A percentile compares a stretch with the other conserved stretches of the same genome.
phyloP scores from a whole-genome alignment of 2,888 invertebrate genomes.

The Papilio demoleus region DNA sequence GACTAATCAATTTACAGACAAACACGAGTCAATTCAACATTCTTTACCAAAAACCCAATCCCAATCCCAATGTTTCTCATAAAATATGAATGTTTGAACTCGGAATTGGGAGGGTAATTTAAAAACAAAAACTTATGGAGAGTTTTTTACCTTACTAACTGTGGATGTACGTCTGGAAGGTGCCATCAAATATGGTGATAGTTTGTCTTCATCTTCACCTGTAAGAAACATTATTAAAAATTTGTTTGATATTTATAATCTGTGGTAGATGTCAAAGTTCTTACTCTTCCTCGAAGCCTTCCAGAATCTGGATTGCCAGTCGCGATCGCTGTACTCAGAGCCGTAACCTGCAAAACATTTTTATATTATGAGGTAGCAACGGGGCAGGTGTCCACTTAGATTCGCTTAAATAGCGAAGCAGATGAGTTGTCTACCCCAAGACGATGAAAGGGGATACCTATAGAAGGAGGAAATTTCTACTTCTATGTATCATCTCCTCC shows the following conservation, averaged over 20 bases:
- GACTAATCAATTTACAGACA: background rate
- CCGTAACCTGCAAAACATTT: constrained; percentile 87
- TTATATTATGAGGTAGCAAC: too few species aligned
- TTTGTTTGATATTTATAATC: background rate
- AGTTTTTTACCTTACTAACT: constrained; percentile 67
- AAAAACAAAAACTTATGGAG: background rate
- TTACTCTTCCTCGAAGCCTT: constrained; percentile 80
- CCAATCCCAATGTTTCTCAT: too few species aligned
- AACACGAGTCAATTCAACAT: too few species aligned
- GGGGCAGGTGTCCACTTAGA: too few species aligned
- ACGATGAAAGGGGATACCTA: too few species aligned
- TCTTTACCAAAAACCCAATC: too few species aligned
- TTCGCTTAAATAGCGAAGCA: too few species aligned
- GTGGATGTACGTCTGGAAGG: constrained; percentile 73
- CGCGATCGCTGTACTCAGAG: constrained; percentile 89
- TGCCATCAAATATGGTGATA: constrained; percentile 71
- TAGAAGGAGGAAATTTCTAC: too few species aligned
- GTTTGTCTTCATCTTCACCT: constrained; percentile 79
- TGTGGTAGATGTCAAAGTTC: constrained; percentile 37
- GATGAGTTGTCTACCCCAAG: too few species aligned
- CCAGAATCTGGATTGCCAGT: constrained; percentile 86
- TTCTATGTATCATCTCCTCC: too few species aligned
- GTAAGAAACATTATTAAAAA: constrained; percentile 38
- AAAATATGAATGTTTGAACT: too few species aligned
- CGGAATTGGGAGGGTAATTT: too few species aligned